Percentiles rank a stretch among this genome's conserved stretches.
These are phyloP conservation scores for Thunnus albacares DNA, from an alignment of 2,797 vertebrate genomes.

Conservation along the genomic window DNA sequence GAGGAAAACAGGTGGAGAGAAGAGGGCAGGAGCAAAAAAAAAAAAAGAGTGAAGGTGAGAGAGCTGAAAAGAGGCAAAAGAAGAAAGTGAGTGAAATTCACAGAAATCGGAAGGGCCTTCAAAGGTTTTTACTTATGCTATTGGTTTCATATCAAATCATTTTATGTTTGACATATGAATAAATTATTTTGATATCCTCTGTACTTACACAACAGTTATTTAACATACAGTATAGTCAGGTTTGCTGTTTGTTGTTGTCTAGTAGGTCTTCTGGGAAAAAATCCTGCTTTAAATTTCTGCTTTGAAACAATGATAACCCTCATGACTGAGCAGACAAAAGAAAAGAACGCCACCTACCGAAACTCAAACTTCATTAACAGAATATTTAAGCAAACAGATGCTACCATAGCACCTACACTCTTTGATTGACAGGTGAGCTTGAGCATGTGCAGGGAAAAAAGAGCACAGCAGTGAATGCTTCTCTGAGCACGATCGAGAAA, in stretches of 20 bases:
- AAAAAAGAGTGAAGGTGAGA: constrained; percentile 21
- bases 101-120: constrained; percentile 6
- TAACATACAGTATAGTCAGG: neutral
- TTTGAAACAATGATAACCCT: neutral
- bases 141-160: neutral
- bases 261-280: neutral
- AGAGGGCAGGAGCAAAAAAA: constrained; percentile 18
- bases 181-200: neutral
- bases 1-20: constrained; percentile 50
- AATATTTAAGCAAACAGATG: neutral
- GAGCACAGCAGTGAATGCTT: neutral
- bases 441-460: neutral
- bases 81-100: constrained; percentile 35
- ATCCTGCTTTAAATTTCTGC: neutral
- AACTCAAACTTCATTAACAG: neutral
- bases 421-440: constrained; percentile 14
- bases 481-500: neutral
- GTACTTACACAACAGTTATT: neutral
- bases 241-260: neutral
- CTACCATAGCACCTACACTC: neutral
- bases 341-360: neutral
- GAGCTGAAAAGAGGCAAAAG: constrained; percentile 3
- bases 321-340: constrained; percentile 4
- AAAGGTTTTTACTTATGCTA: neutral
- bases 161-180: constrained; percentile 17